These are phyloP conservation scores for Chaenocephalus aceratus DNA, from an alignment of 2,113 vertebrate species.

Conservation along the genomic window DNA sequence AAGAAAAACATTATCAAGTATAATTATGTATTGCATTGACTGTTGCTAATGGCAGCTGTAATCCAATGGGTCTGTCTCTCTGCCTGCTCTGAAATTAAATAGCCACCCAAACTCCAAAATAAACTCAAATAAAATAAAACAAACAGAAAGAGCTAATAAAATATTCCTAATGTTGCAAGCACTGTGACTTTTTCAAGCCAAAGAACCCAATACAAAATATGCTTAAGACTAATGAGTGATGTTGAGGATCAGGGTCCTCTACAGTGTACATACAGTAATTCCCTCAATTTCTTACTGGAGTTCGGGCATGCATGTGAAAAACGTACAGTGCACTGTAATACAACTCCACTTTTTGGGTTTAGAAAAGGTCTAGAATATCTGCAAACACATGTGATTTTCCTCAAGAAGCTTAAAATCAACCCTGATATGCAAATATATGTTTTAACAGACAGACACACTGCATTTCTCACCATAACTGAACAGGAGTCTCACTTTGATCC, in stretches of 20 bases:
- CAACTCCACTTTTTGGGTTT: slow-evolving; percentile 28
- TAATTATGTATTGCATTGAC: too few species aligned
- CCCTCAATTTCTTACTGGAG: background rate
- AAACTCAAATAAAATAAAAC: background rate
- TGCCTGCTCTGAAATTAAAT: background rate
- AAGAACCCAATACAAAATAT: background rate
- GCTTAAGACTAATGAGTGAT: background rate
- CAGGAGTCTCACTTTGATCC: slow-evolving; percentile 32
- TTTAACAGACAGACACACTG: slow-evolving; percentile 23
- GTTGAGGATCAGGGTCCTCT: background rate
- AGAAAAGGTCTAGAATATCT: slow-evolving; percentile 41
- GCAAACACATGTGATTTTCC: slow-evolving; percentile 36
- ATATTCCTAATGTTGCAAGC: background rate
- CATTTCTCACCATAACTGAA: slow-evolving; percentile 33
- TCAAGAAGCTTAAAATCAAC: slow-evolving; percentile 49
- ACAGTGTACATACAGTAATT: background rate
- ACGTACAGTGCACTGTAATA: slow-evolving; percentile 25
- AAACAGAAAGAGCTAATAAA: background rate
- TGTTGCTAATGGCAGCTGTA: background rate
- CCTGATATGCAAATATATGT: slow-evolving; percentile 24
- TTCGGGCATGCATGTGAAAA: slow-evolving; percentile 18
- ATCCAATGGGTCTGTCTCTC: background rate
- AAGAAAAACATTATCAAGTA: background rate
- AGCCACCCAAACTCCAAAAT: background rate
- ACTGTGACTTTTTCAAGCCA: background rate